These are phyloP conservation scores for Cricetomys ansorgei DNA, from an alignment of 2,113 vertebrate species.

Conservation along the genomic window DNA sequence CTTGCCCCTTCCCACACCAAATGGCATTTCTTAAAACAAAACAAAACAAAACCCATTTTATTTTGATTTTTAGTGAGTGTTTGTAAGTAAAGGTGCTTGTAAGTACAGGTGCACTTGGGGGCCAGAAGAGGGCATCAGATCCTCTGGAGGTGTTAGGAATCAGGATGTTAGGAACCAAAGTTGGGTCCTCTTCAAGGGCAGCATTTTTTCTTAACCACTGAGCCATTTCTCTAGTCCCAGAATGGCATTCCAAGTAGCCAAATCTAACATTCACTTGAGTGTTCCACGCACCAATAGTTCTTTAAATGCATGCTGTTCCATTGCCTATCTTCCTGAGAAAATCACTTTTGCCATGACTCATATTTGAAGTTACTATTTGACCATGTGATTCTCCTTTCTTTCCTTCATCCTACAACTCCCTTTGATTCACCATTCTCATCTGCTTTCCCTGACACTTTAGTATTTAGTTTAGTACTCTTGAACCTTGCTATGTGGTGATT, in stretches of 20 bases:
- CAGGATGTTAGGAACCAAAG: not conserved
- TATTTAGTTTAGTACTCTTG: not conserved
- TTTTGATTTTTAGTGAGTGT: not conserved
- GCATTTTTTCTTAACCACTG: not conserved
- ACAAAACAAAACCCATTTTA: not conserved
- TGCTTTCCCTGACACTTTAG: not conserved
- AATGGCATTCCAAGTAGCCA: not conserved
- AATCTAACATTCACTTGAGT: not conserved
- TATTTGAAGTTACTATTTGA: not conserved
- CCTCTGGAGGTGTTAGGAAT: not conserved
- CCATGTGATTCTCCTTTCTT: not conserved
- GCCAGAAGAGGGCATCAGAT: not conserved
- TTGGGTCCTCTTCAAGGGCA: not conserved
- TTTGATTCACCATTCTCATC: not conserved
- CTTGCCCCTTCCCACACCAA: not conserved
- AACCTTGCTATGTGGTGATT: not conserved
- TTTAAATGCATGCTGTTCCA: accelerated
- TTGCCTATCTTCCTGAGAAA: not conserved
- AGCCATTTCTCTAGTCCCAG: not conserved
- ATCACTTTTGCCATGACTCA: accelerated
- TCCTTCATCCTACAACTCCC: not conserved
- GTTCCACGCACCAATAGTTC: not conserved
- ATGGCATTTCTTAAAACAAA: not conserved
- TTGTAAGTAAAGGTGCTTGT: too few relatives aligned
- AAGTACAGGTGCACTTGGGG: not conserved